These are phyloP conservation scores for Drepana arcuata DNA, from an alignment of 1,140 invertebrate species.

Conservation along the genomic window DNA sequence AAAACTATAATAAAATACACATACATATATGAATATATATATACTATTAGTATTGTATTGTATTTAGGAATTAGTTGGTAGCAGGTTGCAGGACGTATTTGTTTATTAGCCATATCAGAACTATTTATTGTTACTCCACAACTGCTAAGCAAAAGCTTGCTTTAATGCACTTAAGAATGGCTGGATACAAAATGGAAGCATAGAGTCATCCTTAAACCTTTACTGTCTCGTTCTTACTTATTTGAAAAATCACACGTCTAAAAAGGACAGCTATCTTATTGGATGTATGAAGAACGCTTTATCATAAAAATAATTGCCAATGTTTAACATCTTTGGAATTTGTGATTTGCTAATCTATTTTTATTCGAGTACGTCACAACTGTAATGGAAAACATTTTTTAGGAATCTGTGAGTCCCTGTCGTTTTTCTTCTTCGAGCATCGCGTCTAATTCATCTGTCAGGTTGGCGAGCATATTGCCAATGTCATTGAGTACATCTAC, in stretches of 20 bases:
- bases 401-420: constrained; percentile 79
- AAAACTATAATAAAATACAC: constrained; percentile 17
- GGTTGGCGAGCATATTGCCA: constrained; percentile 95
- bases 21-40: constrained; percentile 11
- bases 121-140: too few relatives aligned
- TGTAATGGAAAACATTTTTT: constrained; percentile 22
- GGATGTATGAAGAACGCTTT: not conserved
- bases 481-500: constrained; percentile 96
- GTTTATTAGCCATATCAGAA: too few relatives aligned
- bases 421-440: constrained; percentile 95
- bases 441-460: constrained; percentile 94
- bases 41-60: constrained; percentile 8
- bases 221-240: too few relatives aligned
- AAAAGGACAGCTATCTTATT: too few relatives aligned
- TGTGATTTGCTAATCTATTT: constrained; percentile 15
- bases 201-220: too few relatives aligned
- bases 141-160: constrained; percentile 2
- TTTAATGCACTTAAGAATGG: too few relatives aligned
- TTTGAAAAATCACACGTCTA: too few relatives aligned
- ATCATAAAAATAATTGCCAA: constrained; percentile 24
- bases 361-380: constrained; percentile 34
- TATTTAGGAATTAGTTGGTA: constrained; percentile 14
- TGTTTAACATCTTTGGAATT: constrained; percentile 51
- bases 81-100: constrained; percentile 11
- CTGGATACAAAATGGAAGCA: too few relatives aligned